These are phyloP conservation scores for Thecocarcelia acutangulata DNA, from an alignment of 2,888 invertebrate genomes.

Conservation along the genomic window DNA sequence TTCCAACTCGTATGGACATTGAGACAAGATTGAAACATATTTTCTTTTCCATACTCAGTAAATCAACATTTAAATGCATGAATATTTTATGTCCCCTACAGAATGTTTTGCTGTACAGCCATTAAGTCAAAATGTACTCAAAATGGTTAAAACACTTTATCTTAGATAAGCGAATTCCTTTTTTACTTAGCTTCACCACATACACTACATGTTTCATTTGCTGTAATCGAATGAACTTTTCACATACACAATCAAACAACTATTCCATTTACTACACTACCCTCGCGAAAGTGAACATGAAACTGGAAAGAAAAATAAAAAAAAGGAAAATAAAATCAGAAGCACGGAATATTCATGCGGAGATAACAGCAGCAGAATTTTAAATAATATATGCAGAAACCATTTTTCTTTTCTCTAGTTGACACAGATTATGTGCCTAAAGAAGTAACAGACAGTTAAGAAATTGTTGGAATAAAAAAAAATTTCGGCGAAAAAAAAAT, in stretches of 20 bases:
- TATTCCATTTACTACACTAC: background rate
- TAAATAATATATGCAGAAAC: constrained; percentile 21
- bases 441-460: constrained; percentile 43
- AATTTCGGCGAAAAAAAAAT: background rate
- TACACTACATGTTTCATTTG: background rate
- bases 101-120: background rate
- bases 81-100: background rate
- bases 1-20: too few relatives aligned
- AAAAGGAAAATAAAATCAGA: too few relatives aligned
- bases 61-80: too few relatives aligned
- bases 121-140: background rate
- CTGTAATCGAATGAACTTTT: constrained; percentile 11
- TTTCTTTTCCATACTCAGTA: background rate
- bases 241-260: background rate
- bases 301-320: background rate
- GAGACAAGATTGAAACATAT: background rate
- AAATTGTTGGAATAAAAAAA: constrained; percentile 7
- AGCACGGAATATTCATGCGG: constrained; percentile 10
- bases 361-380: constrained; percentile 12
- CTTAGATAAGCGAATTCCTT: constrained; percentile 17
- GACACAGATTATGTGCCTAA: constrained; percentile 49
- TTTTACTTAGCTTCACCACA: constrained; percentile 5
- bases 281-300: background rate
- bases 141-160: constrained; percentile 17
- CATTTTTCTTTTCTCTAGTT: constrained; percentile 6